A percentile compares a stretch with the other conserved stretches of the same genome.
phyloP scores from a whole-genome alignment of 2,888 invertebrate genomes.

The Lepidonotus clava region DNA sequence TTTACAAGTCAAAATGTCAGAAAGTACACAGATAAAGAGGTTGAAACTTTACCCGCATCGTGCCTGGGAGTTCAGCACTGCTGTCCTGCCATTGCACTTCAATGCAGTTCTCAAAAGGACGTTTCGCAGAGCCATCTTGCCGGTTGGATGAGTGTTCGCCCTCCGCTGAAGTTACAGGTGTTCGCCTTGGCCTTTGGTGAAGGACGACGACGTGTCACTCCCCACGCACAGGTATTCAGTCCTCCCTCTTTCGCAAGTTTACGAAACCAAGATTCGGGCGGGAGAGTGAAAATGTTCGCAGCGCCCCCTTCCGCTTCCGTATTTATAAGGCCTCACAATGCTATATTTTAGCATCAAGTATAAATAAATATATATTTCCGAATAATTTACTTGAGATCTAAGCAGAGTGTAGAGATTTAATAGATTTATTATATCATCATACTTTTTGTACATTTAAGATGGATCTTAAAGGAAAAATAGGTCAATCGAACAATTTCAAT shows the following conservation, averaged over 20 bases:
- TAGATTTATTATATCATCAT: no score
- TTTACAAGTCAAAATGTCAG: no score
- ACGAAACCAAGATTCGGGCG: neutral
- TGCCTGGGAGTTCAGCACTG: neutral
- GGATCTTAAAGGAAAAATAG: no score
- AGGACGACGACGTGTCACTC: neutral
- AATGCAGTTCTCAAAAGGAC: neutral
- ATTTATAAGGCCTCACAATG: neutral
- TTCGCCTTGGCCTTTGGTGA: neutral
- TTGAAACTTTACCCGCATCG: neutral
- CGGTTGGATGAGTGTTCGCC: neutral
- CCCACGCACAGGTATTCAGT: no score
- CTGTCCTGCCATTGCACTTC: neutral
- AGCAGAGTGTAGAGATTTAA: no score
- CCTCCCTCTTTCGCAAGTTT: no score
- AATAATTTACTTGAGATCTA: no score
- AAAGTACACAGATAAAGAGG: no score
- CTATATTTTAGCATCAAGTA: no score
- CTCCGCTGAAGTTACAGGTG: neutral
- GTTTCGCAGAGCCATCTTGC: constrained; percentile 19
- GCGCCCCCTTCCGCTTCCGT: neutral
- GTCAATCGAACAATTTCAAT: no score
- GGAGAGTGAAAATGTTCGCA: neutral
- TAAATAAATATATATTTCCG: no score
- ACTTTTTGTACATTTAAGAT: no score